These are phyloP conservation scores for Corythoichthys intestinalis DNA, from an alignment of 2,113 vertebrate species.

Conservation along the genomic window DNA sequence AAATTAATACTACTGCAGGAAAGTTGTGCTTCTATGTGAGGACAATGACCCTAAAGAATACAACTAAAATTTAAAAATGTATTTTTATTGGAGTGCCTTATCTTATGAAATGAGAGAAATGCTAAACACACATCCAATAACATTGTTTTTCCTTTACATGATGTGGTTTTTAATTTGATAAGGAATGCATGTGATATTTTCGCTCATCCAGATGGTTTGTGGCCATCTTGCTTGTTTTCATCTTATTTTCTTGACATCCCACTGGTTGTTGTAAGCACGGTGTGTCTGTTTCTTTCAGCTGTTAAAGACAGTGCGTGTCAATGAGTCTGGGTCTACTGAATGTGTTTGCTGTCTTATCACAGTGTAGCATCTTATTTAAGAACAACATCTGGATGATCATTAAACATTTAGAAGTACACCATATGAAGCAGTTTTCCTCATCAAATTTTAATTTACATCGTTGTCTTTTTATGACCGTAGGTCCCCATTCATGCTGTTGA, in stretches of 20 bases:
- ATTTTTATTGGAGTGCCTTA: conserved; percentile 6
- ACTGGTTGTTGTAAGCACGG: conserved; percentile 19
- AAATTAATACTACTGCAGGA: conserved; percentile 23
- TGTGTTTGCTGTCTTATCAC: conserved; percentile 46
- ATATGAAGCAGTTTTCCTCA: conserved; percentile 48
- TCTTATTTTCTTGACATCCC: conserved; percentile 8
- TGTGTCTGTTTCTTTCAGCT: conserved; percentile 13
- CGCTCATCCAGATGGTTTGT: conserved; percentile 18
- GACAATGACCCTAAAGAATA: conserved; percentile 9
- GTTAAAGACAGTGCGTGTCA: conserved; percentile 18
- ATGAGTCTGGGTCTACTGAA: not conserved
- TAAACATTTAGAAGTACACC: conserved; percentile 66
- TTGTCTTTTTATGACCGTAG: conserved; percentile 30
- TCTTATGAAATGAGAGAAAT: not conserved
- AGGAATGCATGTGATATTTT: conserved; percentile 16
- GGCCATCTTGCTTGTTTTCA: conserved; percentile 5
- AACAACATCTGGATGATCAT: conserved; percentile 71
- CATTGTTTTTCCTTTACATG: not conserved
- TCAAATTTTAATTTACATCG: conserved; percentile 63
- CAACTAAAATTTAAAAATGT: too few species aligned
- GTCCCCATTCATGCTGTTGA: conserved; percentile 14
- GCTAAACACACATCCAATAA: not conserved
- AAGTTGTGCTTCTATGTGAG: conserved; percentile 5
- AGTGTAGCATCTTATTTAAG: conserved; percentile 62
- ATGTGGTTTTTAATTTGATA: conserved; percentile 36